Conservation (phyloP, 2,888 invertebrate genomes). For the Stratiomys singularior region DNA sequence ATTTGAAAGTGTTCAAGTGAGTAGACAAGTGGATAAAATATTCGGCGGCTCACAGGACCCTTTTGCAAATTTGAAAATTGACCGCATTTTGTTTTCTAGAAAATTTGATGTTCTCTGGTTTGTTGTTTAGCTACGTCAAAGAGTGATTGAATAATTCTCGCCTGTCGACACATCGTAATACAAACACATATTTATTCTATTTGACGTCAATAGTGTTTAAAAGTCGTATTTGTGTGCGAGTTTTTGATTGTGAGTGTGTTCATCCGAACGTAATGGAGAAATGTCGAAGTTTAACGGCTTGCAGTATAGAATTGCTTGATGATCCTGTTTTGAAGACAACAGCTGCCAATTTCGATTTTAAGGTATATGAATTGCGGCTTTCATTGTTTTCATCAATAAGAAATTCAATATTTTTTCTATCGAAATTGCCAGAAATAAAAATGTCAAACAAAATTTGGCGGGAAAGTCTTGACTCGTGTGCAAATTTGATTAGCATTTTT, state of each 20-base stretch:
- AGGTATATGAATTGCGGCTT: conserved; percentile 51
- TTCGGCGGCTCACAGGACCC: conserved; percentile 10
- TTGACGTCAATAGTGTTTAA: background rate
- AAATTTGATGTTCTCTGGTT: conserved; percentile 13
- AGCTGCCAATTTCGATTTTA: conserved; percentile 56
- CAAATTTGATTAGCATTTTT: background rate
- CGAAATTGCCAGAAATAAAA: background rate
- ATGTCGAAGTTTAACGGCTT: conserved; percentile 27
- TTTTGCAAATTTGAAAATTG: background rate
- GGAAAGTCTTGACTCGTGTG: background rate
- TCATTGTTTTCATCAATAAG: background rate
- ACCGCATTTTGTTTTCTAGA: conserved; percentile 10
- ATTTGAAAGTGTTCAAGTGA: background rate
- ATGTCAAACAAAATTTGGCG: background rate
- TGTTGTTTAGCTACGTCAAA: conserved; percentile 33
- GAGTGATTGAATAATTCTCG: background rate
- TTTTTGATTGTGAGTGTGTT: background rate
- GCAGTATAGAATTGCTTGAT: conserved; percentile 52
- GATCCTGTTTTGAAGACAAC: conserved; percentile 56
- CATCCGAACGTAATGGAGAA: conserved; percentile 12
- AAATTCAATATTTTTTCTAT: too few species aligned
- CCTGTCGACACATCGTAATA: background rate
- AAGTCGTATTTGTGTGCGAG: background rate
- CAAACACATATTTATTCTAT: conserved; percentile 21
- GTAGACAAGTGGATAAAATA: background rate